Conservation (phyloP, 2,888 invertebrate genomes). For the Pyrrhosoma nymphula region DNA sequence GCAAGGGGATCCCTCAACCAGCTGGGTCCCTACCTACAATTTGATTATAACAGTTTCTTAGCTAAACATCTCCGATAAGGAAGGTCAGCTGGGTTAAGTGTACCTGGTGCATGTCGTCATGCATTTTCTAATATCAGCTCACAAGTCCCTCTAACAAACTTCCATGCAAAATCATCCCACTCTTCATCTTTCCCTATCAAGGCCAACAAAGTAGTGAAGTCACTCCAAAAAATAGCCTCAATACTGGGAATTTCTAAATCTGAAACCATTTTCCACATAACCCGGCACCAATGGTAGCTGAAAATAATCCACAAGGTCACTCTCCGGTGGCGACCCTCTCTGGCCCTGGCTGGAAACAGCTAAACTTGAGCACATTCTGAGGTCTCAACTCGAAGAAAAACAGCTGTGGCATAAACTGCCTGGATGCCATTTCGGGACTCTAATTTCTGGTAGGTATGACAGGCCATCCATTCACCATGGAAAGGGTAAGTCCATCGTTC, state of each 20-base stretch:
- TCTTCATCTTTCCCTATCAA: constrained; percentile 71
- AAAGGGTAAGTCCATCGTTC: no score
- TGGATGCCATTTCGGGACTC: constrained; percentile 55
- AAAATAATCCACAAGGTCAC: constrained; percentile 72
- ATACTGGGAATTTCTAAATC: constrained; percentile 37
- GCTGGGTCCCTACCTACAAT: neutral
- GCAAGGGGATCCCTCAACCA: neutral
- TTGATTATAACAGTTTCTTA: neutral
- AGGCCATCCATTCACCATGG: neutral
- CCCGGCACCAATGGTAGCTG: constrained; percentile 70
- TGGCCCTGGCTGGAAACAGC: constrained; percentile 70
- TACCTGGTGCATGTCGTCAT: constrained; percentile 72
- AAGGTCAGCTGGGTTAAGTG: constrained; percentile 47
- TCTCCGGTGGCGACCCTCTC: constrained; percentile 65
- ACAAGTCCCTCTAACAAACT: constrained; percentile 64
- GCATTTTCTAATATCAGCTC: neutral
- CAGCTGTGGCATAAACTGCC: constrained; percentile 67
- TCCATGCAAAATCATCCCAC: constrained; percentile 72
- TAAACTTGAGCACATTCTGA: constrained; percentile 32
- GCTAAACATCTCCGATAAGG: neutral
- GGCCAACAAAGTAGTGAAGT: constrained; percentile 70
- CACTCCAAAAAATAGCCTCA: constrained; percentile 69
- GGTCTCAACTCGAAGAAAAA: constrained; percentile 68
- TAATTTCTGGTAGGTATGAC: neutral
- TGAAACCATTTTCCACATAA: constrained; percentile 44